Conservation (phyloP, 2,888 invertebrate species). For the Anthophora plumipes region DNA sequence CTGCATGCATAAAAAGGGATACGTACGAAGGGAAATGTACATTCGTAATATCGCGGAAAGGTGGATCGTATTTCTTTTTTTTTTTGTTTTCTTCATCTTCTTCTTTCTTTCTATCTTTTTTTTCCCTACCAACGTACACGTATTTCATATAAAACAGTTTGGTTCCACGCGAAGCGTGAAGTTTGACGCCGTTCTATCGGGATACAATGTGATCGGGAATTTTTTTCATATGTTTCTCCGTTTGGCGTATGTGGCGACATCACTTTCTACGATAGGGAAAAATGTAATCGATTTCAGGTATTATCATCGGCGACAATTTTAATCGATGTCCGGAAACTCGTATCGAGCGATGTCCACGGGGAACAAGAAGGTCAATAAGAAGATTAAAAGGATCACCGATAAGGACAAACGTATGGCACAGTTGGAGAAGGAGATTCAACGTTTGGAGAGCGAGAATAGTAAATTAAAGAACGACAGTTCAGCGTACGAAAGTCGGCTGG, state of each 20-base stretch:
- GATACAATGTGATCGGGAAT: background rate
- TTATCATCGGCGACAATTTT: background rate
- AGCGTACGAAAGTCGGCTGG: conserved; percentile 55
- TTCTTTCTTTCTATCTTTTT: too few species aligned
- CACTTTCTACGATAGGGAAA: background rate
- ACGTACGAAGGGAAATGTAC: conserved; percentile 18
- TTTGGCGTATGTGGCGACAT: conserved; percentile 32
- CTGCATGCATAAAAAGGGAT: conserved; percentile 45
- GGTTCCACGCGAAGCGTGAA: background rate
- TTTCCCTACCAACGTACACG: conserved; percentile 23
- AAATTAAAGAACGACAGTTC: conserved; percentile 63
- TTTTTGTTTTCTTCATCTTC: too few species aligned
- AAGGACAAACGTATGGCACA: conserved; percentile 55
- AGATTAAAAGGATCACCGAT: conserved; percentile 37
- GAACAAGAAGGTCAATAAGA: conserved; percentile 47
- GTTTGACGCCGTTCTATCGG: background rate
- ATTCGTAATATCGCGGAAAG: conserved; percentile 16
- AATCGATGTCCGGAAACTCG: background rate
- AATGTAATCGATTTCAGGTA: conserved; percentile 23
- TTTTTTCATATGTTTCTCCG: conserved; percentile 36
- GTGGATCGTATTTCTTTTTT: too few species aligned
- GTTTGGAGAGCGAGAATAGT: conserved; percentile 59
- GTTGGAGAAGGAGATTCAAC: conserved; percentile 49
- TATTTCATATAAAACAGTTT: conserved; percentile 10
- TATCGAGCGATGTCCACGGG: conserved; percentile 47